Conservation (phyloP, 2,797 vertebrate genomes). For the Gallirallus australis region DNA sequence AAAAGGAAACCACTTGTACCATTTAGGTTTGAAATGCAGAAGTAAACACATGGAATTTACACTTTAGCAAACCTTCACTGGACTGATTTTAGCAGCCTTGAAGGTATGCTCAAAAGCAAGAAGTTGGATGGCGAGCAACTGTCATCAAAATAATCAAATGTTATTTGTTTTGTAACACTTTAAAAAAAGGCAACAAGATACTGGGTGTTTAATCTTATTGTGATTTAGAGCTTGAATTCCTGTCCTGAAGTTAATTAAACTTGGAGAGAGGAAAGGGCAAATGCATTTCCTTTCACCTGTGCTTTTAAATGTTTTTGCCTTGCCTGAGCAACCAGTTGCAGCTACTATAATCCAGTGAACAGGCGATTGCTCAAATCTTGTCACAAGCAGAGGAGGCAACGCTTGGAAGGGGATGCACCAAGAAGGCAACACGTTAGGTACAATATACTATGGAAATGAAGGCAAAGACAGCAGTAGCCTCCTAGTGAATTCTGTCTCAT, state of each 20-base stretch:
- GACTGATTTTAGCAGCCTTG: not conserved
- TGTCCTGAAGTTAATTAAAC: not conserved
- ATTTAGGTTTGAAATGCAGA: not conserved
- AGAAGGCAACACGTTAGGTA: fast-evolving
- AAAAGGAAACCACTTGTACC: not conserved
- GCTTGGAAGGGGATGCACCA: not conserved
- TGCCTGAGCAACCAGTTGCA: not conserved
- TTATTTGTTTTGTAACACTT: not conserved
- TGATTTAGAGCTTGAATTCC: not conserved
- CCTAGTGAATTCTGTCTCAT: not conserved
- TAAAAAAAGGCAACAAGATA: not conserved
- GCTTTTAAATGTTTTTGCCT: not conserved
- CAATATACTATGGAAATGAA: not conserved
- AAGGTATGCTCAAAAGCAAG: not conserved
- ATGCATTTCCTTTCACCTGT: too few relatives aligned
- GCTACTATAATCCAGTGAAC: not conserved
- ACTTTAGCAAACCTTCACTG: not conserved
- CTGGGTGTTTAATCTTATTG: not conserved
- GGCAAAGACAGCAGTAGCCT: not conserved
- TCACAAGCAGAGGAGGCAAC: not conserved
- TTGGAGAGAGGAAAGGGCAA: not conserved
- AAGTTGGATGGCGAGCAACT: not conserved
- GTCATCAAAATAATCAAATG: not conserved
- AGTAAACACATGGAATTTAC: not conserved
- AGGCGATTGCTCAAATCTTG: not conserved